Base-by-base conservation (phyloP, 2,888 invertebrate genomes). In the Dryadula phaetusa region DNA sequence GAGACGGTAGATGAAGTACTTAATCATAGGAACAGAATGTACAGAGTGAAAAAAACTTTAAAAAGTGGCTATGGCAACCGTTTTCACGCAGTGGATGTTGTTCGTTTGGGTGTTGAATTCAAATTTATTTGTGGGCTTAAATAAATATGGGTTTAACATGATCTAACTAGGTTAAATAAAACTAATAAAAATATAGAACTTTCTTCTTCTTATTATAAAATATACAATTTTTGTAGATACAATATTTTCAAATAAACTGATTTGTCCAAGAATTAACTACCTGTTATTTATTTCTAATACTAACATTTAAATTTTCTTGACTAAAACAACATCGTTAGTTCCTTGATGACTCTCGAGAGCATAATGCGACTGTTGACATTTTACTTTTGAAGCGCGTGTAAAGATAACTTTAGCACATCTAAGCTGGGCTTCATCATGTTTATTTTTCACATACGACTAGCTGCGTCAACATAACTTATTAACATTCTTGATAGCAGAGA, bases 321-420 rank as follows among this genome's bases (percentile, higher is more conserved):
- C 63, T 56, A 80, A 77, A 80, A 72, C 72, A 72, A 76, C 74
- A 74, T 80, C 79, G 77, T 80, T 79, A 81, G 79, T 77, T 76
- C 77, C 77, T 81, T 78, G 81, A 83, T 81, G 80, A 84, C 85
- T 84, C 85, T 88, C 78, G 75, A 83, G 80, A 76, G 69, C 77
- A 84, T 84, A 87, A 87, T 86, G 80, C 74, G 74, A 70, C 74
- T 90, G 88, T 92, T 92, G 85, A 90, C 90, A 85, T 85, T 84
- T 84, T 79, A 85, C 86, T 88, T 86, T 82, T 74, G 82, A 85
- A 86, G 82, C 79, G 84, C 80, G 84, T 76, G 75, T 70, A 76
- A 78, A 88, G 89, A 91, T 90, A 88, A 79, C 81, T 89, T 90
- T 88, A 86, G 90, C 89, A 90, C 90, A 90, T 83, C 84, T 86